Percentiles rank a stretch among this genome's conserved stretches.
Evolutionary conservation across 2,797 vertebrate species (phyloP).

Genomic region (Pangasius mekongensis): DNA sequence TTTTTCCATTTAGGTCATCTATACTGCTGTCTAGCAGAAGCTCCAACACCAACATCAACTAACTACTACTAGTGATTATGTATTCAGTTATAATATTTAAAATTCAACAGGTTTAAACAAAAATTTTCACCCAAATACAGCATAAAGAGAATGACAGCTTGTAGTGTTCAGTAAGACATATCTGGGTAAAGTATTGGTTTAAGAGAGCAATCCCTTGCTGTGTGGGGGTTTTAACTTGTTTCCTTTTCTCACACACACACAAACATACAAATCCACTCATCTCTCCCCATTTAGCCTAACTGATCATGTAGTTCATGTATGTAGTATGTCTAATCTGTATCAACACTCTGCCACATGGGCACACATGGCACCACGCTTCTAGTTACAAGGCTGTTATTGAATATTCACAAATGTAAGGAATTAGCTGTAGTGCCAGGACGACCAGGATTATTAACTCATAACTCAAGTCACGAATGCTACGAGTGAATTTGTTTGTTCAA

Average conservation of each 20-base stretch:
- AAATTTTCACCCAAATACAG: neutral
- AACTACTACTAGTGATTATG: neutral
- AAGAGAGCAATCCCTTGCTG: slow-evolving; percentile 23
- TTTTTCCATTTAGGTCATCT: neutral
- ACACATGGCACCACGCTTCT: neutral
- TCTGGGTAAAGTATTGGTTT: neutral
- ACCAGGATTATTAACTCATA: neutral
- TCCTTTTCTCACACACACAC: neutral
- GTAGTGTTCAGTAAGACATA: neutral
- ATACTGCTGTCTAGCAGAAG: neutral
- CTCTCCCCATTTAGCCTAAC: neutral
- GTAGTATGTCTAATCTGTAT: neutral
- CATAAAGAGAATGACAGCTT: neutral
- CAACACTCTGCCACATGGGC: neutral
- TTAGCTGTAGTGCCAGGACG: neutral
- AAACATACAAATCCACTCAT: neutral
- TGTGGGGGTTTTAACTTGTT: neutral
- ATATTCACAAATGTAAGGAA: neutral
- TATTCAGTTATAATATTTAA: neutral
- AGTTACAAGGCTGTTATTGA: neutral
- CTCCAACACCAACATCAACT: neutral
- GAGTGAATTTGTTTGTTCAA: neutral
- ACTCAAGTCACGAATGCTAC: neutral
- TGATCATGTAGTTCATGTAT: neutral
- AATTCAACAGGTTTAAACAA: slow-evolving; percentile 1